Evolutionary conservation across 2,797 vertebrate genomes (phyloP).

Genomic region (Oreortyx pictus): DNA sequence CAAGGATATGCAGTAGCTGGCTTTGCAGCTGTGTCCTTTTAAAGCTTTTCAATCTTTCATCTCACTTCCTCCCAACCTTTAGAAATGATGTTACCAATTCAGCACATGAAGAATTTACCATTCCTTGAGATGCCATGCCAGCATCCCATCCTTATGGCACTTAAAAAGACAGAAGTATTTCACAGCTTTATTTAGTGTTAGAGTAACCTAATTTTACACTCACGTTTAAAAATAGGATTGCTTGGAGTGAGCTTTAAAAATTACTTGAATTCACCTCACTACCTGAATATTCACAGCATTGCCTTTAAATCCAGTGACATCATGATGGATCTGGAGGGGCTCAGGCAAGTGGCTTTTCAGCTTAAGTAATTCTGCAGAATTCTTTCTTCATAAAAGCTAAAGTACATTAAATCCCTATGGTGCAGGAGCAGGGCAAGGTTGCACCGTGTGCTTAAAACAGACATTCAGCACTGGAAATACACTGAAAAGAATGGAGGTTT

Average conservation of each 20-base stretch:
- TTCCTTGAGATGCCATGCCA: conserved; percentile 31
- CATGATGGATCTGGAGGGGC: background rate
- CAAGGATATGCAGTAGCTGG: conserved; percentile 46
- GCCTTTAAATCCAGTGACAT: background rate
- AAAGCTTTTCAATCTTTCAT: conserved; percentile 50
- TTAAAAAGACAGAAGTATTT: conserved; percentile 17
- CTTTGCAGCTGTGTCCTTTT: conserved; percentile 31
- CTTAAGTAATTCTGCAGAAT: background rate
- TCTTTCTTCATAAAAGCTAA: background rate
- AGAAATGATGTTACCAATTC: conserved; percentile 39
- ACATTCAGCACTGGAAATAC: background rate
- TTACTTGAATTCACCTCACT: background rate
- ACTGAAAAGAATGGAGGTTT: background rate
- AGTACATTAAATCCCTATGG: background rate
- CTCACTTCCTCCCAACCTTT: background rate
- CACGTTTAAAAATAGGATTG: conserved; percentile 20
- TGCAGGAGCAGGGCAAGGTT: background rate
- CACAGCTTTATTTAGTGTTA: background rate
- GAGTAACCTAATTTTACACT: conserved; percentile 37
- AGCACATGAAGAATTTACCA: conserved; percentile 31
- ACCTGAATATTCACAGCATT: conserved; percentile 35
- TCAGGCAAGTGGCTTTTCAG: background rate
- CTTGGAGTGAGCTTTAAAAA: conserved; percentile 31
- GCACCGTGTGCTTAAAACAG: background rate
- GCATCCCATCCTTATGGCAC: background rate